Evolutionary conservation across 1,140 invertebrate genomes (phyloP), one percentile per base, ranked within the genome.

Genomic region (Aphelinus certus): DNA sequence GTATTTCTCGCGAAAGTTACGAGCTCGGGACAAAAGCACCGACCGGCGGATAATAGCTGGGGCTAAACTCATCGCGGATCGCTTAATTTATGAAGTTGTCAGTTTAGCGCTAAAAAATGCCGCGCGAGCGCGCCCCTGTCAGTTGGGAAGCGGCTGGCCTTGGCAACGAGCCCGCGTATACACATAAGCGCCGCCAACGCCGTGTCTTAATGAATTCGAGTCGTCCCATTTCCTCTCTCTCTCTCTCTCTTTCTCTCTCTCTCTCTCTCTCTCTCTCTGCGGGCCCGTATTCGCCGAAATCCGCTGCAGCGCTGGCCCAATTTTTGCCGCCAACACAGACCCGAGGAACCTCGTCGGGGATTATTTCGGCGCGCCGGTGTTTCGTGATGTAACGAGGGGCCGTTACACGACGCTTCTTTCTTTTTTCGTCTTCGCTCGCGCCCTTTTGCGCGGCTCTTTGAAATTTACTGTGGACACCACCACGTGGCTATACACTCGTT

Each of bases 41-140:
- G 48, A 46, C 10, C 3, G 1, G 47, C 7, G 61, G 46, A 10
- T 63, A 71, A 71, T 71, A 61, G 48, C 53, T 45, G 69, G 60
- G 3, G 47, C 67, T 61, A 49, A 57, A 61, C 47, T 48, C 66
- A 70, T n/a, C 47, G 1, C 10, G 26, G 26, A 26, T 49, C 55
- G 42, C 49, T 71, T 71, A 63, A 71, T 71, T 71, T 71, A 71
- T 63, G 51, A 62, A 55, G 69, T 71, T 71, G 69, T 71, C 69
- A 71, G 69, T 71, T 71, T 71, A 63, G 69, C 60, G 60, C 69
- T 71, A 55, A 71, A 70, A 57, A 55, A 63, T 62, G 42, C 42
- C 58, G 43, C 60, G 47, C 26, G 26, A 26, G 26, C 26, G 26
- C 26, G 26, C 51, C 48, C 43, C 5, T 48, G 61, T 58, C 56